These are phyloP conservation scores for Heterocephalus glaber DNA, from an alignment of 2,113 vertebrate genomes.

Conservation along the genomic window DNA sequence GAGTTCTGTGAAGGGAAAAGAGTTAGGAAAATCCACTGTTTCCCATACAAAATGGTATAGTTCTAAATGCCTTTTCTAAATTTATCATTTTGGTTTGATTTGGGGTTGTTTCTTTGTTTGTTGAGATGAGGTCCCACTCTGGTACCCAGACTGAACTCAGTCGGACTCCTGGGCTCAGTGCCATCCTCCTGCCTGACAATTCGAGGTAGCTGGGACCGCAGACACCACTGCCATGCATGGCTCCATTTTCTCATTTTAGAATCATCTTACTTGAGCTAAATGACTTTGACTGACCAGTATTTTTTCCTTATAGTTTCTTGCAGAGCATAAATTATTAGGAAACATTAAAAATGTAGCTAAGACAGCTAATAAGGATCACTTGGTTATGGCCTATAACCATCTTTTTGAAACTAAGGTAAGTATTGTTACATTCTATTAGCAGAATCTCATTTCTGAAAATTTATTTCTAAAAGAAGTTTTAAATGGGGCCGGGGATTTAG, in stretches of 20 bases:
- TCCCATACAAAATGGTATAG: neutral
- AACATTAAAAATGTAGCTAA: constrained; percentile 97
- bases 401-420: constrained; percentile 94
- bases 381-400: constrained; percentile 93
- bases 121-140: neutral
- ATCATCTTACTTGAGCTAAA: neutral
- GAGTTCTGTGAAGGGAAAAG: neutral
- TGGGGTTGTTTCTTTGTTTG: neutral
- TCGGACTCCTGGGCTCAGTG: neutral
- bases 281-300: constrained; percentile 41
- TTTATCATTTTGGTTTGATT: neutral
- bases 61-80: neutral
- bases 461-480: constrained; percentile 51
- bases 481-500: too few relatives aligned
- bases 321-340: constrained; percentile 94
- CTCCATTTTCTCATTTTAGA: constrained; percentile 26
- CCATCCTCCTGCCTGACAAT: neutral
- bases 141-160: neutral
- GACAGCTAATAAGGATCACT: constrained; percentile 95
- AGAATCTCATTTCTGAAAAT: constrained; percentile 33
- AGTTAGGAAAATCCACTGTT: neutral
- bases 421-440: neutral
- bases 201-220: neutral
- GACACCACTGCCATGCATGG: neutral
- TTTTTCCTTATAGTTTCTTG: constrained; percentile 90